Percentiles rank a stretch among this genome's conserved stretches.
These are phyloP conservation scores for Cyprinodon tularosa DNA, from an alignment of 2,113 vertebrate species.

Conservation along the genomic window DNA sequence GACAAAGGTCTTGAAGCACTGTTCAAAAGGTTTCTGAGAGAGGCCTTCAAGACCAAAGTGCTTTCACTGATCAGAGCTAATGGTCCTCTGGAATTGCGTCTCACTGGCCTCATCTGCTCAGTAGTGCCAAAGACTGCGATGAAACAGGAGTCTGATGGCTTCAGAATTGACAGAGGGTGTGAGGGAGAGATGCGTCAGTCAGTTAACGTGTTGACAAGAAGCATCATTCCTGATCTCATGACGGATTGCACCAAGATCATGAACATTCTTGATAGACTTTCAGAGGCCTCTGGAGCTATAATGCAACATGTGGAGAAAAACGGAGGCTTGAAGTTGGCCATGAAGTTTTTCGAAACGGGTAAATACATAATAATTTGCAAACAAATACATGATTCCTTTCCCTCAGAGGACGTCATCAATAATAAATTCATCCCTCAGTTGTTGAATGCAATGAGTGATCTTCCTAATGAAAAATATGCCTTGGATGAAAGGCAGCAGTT, in stretches of 20 bases:
- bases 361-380: not conserved
- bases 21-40: accelerated
- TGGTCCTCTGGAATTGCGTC: accelerated
- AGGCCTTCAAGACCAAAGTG: accelerated
- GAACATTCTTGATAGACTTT: accelerated
- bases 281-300: not conserved
- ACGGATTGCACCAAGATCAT: constrained; percentile 5
- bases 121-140: constrained; percentile 11
- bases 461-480: accelerated
- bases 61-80: not conserved
- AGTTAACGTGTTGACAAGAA: accelerated
- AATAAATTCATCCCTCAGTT: not conserved
- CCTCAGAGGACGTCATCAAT: not conserved
- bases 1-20: not conserved
- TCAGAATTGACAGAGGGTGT: not conserved
- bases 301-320: not conserved
- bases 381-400: not conserved
- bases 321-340: accelerated
- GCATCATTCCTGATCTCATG: constrained; percentile 4
- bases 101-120: not conserved
- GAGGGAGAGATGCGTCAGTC: not conserved
- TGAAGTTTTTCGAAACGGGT: not conserved
- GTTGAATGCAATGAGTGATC: accelerated
- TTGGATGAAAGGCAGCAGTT: not conserved
- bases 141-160: not conserved